A percentile compares a stretch with the other conserved stretches of the same genome.
These are phyloP conservation scores for Silurus glanis DNA, from an alignment of 2,113 vertebrate genomes.

Conservation along the genomic window DNA sequence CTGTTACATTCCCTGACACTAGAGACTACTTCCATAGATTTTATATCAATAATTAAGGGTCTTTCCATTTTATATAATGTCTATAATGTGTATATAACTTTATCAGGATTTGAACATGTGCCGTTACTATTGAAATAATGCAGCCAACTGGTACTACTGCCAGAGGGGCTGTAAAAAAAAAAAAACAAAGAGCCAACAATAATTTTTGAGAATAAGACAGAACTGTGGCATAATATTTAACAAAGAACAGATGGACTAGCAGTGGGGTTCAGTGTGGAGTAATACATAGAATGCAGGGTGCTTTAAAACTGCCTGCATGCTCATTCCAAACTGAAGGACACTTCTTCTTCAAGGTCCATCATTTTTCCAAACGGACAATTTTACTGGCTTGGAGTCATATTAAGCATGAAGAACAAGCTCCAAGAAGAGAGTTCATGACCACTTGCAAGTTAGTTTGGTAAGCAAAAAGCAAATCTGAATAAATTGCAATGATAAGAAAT, in stretches of 20 bases:
- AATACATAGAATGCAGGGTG: background rate
- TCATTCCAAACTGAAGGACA: background rate
- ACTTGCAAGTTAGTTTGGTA: background rate
- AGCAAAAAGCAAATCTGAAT: background rate
- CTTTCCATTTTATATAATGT: background rate
- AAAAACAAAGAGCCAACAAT: background rate
- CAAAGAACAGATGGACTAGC: background rate
- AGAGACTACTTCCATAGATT: background rate
- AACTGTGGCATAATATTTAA: background rate
- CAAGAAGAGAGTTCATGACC: background rate
- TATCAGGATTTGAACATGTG: background rate
- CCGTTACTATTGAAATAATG: background rate
- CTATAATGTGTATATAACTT: background rate
- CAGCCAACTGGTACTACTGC: background rate
- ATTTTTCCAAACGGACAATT: background rate
- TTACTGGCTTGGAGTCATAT: background rate
- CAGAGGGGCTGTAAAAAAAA: background rate
- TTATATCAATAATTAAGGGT: background rate
- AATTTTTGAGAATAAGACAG: background rate
- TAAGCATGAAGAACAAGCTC: background rate
- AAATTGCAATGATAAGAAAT: background rate
- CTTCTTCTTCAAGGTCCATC: background rate
- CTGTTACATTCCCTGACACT: background rate
- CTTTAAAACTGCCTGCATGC: background rate
- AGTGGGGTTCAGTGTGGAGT: background rate